Evolutionary conservation across 2,888 invertebrate genomes (phyloP).

Genomic region (Ceratothoa steindachneri): DNA sequence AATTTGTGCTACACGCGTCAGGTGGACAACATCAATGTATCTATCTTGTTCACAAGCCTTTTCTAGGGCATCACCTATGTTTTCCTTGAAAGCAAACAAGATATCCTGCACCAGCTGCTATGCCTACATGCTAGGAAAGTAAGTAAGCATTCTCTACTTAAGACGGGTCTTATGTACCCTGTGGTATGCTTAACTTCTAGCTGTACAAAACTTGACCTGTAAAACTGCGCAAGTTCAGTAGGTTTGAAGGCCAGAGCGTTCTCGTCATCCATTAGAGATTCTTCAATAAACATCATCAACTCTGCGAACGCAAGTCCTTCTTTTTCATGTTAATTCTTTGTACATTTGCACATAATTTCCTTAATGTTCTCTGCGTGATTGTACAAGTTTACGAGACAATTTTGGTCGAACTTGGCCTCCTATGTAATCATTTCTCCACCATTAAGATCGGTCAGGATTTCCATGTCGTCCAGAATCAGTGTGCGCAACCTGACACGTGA

Average conservation of each 20-base stretch:
- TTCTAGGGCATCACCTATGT: background rate
- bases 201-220: background rate
- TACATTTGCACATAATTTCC: too few relatives aligned
- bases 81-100: background rate
- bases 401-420: too few relatives aligned
- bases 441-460: too few relatives aligned
- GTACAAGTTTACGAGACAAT: too few relatives aligned
- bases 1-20: background rate
- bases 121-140: background rate
- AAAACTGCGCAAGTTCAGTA: background rate
- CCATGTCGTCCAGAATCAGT: too few relatives aligned
- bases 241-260: background rate
- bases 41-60: background rate
- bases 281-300: background rate
- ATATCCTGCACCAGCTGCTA: background rate
- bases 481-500: too few relatives aligned
- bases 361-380: too few relatives aligned
- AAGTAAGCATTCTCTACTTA: background rate
- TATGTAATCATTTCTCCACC: too few relatives aligned
- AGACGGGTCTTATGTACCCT: background rate
- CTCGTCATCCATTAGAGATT: background rate
- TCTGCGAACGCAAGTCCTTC: background rate
- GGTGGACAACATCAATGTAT: background rate
- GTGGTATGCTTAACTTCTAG: background rate
- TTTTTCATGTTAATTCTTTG: background rate